These are phyloP conservation scores for Hydraecia micacea DNA, from an alignment of 2,888 invertebrate genomes.

Conservation along the genomic window DNA sequence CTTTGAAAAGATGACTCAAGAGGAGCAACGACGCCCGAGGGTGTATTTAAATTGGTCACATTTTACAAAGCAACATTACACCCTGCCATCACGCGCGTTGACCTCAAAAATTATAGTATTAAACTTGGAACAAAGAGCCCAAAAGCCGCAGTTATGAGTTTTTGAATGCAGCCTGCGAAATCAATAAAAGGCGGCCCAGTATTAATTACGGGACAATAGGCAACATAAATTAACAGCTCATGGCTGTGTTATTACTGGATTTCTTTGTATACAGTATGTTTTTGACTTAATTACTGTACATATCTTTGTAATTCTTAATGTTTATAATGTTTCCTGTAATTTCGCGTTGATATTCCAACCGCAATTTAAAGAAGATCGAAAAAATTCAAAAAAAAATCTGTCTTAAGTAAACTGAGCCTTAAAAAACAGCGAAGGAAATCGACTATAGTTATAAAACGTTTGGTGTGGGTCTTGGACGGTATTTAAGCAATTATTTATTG, in stretches of 20 bases:
- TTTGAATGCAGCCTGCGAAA: conserved; percentile 72
- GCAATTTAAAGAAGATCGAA: conserved; percentile 44
- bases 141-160: conserved; percentile 74
- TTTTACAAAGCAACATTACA: conserved; percentile 77
- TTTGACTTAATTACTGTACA: conserved; percentile 67
- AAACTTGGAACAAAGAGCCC: conserved; percentile 78
- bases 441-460: conserved; percentile 65
- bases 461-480: conserved; percentile 68
- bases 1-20: conserved; percentile 70
- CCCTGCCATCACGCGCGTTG: conserved; percentile 76
- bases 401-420: conserved; percentile 57
- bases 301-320: conserved; percentile 66
- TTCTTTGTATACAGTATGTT: conserved; percentile 75
- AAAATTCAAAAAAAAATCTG: conserved; percentile 20
- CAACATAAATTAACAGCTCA: conserved; percentile 82
- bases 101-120: conserved; percentile 83
- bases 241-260: conserved; percentile 78
- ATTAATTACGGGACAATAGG: conserved; percentile 78
- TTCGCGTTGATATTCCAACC: conserved; percentile 63
- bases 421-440: conserved; percentile 60
- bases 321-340: conserved; percentile 71
- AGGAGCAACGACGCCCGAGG: conserved; percentile 65
- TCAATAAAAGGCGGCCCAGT: conserved; percentile 73
- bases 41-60: conserved; percentile 77
- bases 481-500: conserved; percentile 80